Evolutionary conservation across 2,797 vertebrate genomes (phyloP).

Genomic region (Alfaro cultratus): DNA sequence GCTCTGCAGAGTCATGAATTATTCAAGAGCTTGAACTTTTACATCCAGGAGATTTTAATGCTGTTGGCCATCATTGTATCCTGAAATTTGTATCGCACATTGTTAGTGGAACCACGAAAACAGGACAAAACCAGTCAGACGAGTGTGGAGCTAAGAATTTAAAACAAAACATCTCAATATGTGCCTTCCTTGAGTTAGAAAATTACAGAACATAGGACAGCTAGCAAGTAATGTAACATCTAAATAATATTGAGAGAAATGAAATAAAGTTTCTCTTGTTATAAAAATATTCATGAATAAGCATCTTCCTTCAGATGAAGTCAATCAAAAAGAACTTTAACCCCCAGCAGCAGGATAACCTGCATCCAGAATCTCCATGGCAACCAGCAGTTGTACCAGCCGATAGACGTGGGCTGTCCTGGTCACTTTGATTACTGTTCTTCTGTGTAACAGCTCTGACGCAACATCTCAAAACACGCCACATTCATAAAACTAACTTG

Average conservation of each 20-base stretch:
- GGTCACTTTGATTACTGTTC: background rate
- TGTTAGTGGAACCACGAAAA: constrained; percentile 6
- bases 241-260: background rate
- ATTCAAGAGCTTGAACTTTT: constrained; percentile 52
- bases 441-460: background rate
- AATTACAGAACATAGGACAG: background rate
- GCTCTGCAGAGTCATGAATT: constrained; percentile 53
- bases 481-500: background rate
- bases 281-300: background rate
- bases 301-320: background rate
- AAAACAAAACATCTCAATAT: background rate
- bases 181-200: background rate
- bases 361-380: background rate
- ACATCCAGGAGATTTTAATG: constrained; percentile 42
- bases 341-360: background rate
- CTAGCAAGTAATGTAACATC: background rate
- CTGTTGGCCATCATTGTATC: constrained; percentile 19
- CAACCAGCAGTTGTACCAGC: background rate
- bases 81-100: constrained; percentile 12
- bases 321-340: background rate
- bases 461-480: background rate
- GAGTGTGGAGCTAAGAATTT: background rate
- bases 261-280: background rate
- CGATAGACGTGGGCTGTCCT: background rate
- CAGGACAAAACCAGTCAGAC: background rate